These are phyloP conservation scores for Solea senegalensis DNA, from an alignment of 2,113 vertebrate species.

Conservation along the genomic window DNA sequence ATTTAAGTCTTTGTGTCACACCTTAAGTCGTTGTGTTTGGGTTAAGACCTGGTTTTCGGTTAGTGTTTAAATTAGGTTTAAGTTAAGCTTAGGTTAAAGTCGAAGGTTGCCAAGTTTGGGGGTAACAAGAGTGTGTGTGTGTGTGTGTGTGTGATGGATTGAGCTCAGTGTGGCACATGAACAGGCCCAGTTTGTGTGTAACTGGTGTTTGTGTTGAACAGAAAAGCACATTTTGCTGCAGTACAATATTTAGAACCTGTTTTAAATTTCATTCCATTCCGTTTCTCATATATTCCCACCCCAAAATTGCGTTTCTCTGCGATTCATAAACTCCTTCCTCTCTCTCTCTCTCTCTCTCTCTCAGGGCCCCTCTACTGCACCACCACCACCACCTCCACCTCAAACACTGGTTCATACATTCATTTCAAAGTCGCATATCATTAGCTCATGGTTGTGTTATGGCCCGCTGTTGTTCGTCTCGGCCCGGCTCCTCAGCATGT, in stretches of 20 bases:
- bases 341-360: not conserved
- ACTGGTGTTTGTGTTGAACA: constrained; percentile 28
- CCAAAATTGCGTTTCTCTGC: constrained; percentile 34
- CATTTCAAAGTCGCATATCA: constrained; percentile 74
- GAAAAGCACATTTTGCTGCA: constrained; percentile 23
- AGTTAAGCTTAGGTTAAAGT: not conserved
- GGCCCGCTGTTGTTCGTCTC: constrained; percentile 76
- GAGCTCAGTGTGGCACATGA: constrained; percentile 1
- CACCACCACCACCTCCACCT: not conserved
- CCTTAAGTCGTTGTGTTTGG: too few species aligned
- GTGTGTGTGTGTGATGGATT: constrained; percentile 8
- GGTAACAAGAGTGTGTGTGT: not conserved
- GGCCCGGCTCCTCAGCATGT: constrained; percentile 85
- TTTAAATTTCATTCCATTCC: constrained; percentile 36
- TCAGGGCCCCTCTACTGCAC: not conserved
- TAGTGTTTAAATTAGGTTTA: not conserved
- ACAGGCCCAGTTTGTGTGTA: not conserved
- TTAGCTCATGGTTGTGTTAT: constrained; percentile 88
- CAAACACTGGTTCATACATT: constrained; percentile 23
- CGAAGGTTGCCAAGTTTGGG: not conserved
- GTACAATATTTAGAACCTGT: constrained; percentile 42
- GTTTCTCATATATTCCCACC: constrained; percentile 12
- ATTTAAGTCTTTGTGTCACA: too few species aligned
- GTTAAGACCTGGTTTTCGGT: too few species aligned
- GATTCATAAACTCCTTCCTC: constrained; percentile 29